Evolutionary conservation across 2,113 vertebrate species (phyloP), one percentile per base, ranked within the genome.

Genomic region (Phaethon lepturus): DNA sequence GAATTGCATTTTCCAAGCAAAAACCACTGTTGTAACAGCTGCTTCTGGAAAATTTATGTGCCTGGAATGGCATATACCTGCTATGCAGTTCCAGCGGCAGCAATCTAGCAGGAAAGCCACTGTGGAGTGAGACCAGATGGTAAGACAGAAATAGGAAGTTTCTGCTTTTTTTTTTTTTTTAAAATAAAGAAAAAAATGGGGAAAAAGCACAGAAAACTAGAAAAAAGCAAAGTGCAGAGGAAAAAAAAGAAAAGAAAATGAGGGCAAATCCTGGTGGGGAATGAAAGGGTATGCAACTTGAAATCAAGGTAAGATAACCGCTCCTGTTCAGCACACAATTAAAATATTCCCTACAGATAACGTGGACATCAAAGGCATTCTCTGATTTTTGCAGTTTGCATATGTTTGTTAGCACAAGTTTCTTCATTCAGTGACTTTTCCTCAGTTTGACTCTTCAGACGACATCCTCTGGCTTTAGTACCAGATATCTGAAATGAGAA

Each of bases 121-220:
- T 72, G 60, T 28, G 44, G 84, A 85, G 77, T 29, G 60, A 88
- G 45, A 94, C 73, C 91, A 95, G 89, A 95, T 96, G 97, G 92
- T 74, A 78, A 91, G 80, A 87, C 62, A 93, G 42, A 95, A 94
- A 94, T 78, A 94, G 66, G 77, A 95, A 92, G 28, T 63, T 86
- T 94, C 73, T 91, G 53, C 24, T 7, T 47, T 47, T 47, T 47
- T 47, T 24, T 28, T 67, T 53, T 82, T 83, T 82, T 78, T n/a
- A n/a, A 38, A 38, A 38, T 38, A 38, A 38, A 38, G 38, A 38
- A 38, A 38, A 38, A 38, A 38, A 38, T 38, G 25, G 35, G 11
- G 28, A 3, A 1, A 79, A 80, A 71, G 50, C 42, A 92, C 42
- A 92, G 47, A 69, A 91, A 85, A 23, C 29, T 29, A 72, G 28